Base-by-base conservation (phyloP, 92 coral and sea anemone genomes). In the Galaxea fascicularis region DNA sequence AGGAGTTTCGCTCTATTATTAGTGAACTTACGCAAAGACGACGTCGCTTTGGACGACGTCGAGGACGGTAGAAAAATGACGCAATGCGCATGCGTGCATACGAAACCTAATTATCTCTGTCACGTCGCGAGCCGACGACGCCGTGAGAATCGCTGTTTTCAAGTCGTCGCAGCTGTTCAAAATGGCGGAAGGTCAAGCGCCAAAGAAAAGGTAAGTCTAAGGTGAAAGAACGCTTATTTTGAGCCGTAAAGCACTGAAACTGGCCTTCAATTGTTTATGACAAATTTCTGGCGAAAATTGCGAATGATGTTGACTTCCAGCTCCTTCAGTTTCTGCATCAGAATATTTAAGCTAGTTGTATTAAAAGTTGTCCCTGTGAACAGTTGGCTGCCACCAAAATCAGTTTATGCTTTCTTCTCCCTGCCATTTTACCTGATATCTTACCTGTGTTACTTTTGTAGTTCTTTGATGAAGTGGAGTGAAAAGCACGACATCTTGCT, bases 401-500 rank as follows among this genome's bases (percentile, higher is more conserved):
- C 65, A 58, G 25, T 58, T 58, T 58, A 58, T 54, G 31, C 86
- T 74, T 41, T 47, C 76, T 24, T 71, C 16, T 47, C 76, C 76
- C 58, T 24, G 62, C n/a, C n/a, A 24, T 51, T 52, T 73, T 49
- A 49, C 63, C 77, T 24, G 21, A 62, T 64, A 73, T 83, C 66
- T 83, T 73, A 54, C 71, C 64, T 73, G 1, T 58, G 65, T 85
- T 64, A 71, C 17, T 80, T 87, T 87, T 76, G 66, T 67, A 81
- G 82, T 81, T 51, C 83, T 80, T 73, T 66, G 76, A 87, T 87
- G 86, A 87, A 88, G 65, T 78, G 89, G 92, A 59, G 72, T 52
- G 74, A 89, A 73, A 73, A 78, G 59, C 89, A 84, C 82, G 89
- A 89, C 79, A 64, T 84, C 57, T 59, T 30, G 60, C 85, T 84